Base-by-base conservation (phyloP, 2,797 vertebrate species). In the Sciurus carolinensis region DNA sequence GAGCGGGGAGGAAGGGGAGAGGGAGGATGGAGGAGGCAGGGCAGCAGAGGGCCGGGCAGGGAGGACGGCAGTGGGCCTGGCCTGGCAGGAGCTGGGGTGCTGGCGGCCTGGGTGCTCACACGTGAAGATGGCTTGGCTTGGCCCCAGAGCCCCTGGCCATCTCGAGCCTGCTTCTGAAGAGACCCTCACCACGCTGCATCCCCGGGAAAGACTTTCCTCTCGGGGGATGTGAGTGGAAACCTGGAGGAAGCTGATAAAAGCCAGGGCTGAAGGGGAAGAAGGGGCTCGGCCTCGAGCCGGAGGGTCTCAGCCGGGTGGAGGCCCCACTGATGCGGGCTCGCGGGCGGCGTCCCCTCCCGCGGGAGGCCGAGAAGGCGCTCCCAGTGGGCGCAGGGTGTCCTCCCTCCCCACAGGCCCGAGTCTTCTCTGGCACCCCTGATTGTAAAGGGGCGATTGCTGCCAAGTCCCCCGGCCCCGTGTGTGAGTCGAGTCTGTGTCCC, bases 401-500 rank as follows among this genome's bases (percentile, higher is more conserved):
- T 92, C 75, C 73, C 0, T 71, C 22, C 30, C 66, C 24, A 42
- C 20, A 87, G 57, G 62, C 71, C 30, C 39, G 52, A 52, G n/a
- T 28, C 33, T 3, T 36, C 67, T 64, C 59, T 20, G 7, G 12
- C 71, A 62, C 69, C 64, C 42, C 85, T 36, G 69, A 14, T 10
- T 30, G 59, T 83, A 14, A 79, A 80, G 67, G 71, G 1, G 10
- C 24, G 73, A 26, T 6, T 18, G 33, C 13, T 5, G 69, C 90
- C 92, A 82, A 92, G 44, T 66, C 47, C 10, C 36, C 28, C 39
- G 52, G 64, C 54, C 24, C 50, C 50, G 12, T 9, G 20, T 17
- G 64, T 0, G 2, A 73, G 64, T 9, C 44, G 12, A n/a, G 22
- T 24, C 33, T 0, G 0, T 0, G 12, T 30, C 72, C 47, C 57